Percentiles rank a stretch among this genome's conserved stretches.
Evolutionary conservation across 2,888 invertebrate genomes (phyloP).

Genomic region (Agelastica alni): DNA sequence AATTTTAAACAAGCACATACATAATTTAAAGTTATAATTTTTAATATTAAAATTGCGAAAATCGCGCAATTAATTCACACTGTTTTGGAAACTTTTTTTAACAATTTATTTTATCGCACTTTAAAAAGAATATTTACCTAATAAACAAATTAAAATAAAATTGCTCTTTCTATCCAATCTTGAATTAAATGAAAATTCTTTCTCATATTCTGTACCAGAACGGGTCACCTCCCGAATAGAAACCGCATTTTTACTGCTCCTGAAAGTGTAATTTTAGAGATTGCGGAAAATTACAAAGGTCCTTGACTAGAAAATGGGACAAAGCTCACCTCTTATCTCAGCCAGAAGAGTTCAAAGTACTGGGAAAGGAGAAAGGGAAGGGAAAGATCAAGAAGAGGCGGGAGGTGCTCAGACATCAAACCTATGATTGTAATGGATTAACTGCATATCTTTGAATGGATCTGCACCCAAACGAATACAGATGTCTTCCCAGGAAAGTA

Average conservation of each 20-base stretch:
- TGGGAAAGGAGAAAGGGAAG: constrained; percentile 10
- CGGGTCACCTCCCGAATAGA: constrained; percentile 15
- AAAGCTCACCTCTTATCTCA: constrained; percentile 41
- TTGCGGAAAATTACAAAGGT: constrained; percentile 38
- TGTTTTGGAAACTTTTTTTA: too few relatives aligned
- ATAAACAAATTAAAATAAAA: background rate
- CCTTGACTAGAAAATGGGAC: constrained; percentile 33
- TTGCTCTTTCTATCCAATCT: background rate
- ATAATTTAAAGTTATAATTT: too few relatives aligned
- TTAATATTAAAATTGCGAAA: too few relatives aligned
- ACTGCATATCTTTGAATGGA: constrained; percentile 41
- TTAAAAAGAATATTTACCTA: too few relatives aligned
- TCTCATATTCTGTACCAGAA: background rate
- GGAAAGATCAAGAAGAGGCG: background rate
- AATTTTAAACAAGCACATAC: too few relatives aligned
- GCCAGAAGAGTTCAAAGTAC: constrained; percentile 39
- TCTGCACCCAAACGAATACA: constrained; percentile 35
- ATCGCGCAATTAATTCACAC: too few relatives aligned
- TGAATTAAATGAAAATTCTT: background rate
- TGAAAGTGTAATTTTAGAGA: constrained; percentile 37
- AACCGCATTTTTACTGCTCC: constrained; percentile 21
- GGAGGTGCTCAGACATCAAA: constrained; percentile 33
- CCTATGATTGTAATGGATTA: constrained; percentile 46
- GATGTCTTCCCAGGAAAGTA: constrained; percentile 35
- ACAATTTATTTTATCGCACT: too few relatives aligned